A percentile compares a stretch with the other conserved stretches of the same genome.
Evolutionary conservation across 1,140 invertebrate species (phyloP).

Genomic region (Drosophila tropicalis): DNA sequence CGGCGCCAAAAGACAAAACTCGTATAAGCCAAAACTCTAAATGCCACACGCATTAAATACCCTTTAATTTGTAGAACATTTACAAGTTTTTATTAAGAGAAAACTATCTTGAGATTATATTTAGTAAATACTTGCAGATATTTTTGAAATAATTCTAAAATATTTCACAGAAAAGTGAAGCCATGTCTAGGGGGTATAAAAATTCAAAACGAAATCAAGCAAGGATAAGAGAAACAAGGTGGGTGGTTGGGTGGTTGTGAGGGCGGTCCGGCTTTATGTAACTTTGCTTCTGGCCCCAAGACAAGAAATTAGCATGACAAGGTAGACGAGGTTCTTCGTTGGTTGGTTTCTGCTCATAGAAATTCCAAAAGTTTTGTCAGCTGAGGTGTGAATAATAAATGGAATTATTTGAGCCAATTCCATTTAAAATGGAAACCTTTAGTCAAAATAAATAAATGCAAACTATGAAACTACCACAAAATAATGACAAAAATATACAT

Average conservation of each 20-base stretch:
- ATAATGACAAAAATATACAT: neutral
- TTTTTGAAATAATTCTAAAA: no score
- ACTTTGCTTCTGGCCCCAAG: neutral
- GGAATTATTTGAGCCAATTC: slow-evolving; percentile 5
- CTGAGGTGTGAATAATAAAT: neutral
- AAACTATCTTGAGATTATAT: no score
- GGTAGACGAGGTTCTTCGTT: neutral
- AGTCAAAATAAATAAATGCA: slow-evolving; percentile 10
- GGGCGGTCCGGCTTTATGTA: neutral
- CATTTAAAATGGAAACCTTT: slow-evolving; percentile 30
- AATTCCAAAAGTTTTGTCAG: neutral
- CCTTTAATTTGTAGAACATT: no score
- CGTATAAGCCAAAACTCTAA: neutral
- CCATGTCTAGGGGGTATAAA: neutral
- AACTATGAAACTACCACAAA: neutral
- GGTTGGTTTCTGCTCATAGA: neutral
- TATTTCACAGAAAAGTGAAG: neutral
- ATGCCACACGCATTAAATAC: neutral
- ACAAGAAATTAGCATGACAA: slow-evolving; percentile 10
- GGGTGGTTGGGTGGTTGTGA: neutral
- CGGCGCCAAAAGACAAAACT: slow-evolving; percentile 7
- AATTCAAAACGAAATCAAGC: neutral
- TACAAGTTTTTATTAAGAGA: no score
- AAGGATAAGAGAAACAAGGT: neutral
- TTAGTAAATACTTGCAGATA: no score